A percentile compares a stretch with the other conserved stretches of the same genome.
Evolutionary conservation across 2,113 vertebrate genomes (phyloP).

Genomic region (Pelecanoides urinatrix): DNA sequence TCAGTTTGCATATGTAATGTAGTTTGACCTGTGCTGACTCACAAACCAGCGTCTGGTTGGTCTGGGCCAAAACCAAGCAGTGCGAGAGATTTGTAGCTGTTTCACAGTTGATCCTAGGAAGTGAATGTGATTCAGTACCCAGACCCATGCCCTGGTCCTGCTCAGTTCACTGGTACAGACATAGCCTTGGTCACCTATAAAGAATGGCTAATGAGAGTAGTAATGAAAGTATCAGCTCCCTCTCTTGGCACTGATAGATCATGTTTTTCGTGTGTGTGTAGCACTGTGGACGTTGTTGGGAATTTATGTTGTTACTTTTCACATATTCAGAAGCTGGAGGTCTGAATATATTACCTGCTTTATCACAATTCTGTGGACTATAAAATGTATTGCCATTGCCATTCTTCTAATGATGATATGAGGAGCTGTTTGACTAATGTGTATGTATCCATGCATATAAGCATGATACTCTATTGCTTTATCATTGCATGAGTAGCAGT

Average conservation of each 20-base stretch:
- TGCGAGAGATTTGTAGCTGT: neutral
- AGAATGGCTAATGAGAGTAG: neutral
- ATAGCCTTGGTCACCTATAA: neutral
- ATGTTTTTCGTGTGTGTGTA: neutral
- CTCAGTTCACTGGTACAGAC: neutral
- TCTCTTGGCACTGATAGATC: neutral
- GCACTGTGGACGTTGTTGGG: neutral
- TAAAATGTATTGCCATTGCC: neutral
- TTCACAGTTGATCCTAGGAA: neutral
- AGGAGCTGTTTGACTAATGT: neutral
- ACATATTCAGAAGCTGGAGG: neutral
- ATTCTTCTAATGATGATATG: neutral
- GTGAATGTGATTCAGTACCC: neutral
- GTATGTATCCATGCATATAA: neutral
- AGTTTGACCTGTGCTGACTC: neutral
- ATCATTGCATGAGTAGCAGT: neutral
- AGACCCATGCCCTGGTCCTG: neutral
- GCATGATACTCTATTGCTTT: neutral
- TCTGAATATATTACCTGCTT: neutral
- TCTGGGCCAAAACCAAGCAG: fast-evolving
- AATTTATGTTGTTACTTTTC: neutral
- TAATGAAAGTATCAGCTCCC: neutral
- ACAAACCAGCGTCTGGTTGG: neutral
- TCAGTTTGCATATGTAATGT: neutral
- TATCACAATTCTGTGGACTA: neutral